Base-by-base conservation (phyloP, 2,113 vertebrate genomes). In the Tyto alba region DNA sequence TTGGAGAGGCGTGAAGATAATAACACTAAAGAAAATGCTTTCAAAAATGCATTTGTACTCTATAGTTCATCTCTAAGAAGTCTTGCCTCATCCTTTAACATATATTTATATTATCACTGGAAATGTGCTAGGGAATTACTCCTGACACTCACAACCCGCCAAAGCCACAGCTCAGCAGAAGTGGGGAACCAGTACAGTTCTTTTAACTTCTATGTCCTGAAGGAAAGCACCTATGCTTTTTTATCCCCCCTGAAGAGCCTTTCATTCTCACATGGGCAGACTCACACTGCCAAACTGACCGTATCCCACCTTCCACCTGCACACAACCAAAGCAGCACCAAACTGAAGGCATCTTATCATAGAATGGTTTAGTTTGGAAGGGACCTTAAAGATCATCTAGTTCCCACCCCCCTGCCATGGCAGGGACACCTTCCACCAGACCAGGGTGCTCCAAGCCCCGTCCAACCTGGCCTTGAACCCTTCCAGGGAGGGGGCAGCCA, bases 1-100 rank as follows among this genome's bases (percentile, higher is more conserved):
- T 0, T 9, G n/a, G 50, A 45, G 23, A 9, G 14, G 20, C 20
- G 32, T 53, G 36, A 82, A 73, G 10, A 23, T 0, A 5, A 3
- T 3, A 56, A 76, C 22, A 3, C 10, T 21, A 7, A 34, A 76
- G 40, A 45, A 89, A 83, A 66, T 0, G 10, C 10, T 25, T 30
- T 10, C 22, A 29, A 60, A 66, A 76, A 41, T 1, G 9, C 22
- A 25, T 26, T n/a, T 38, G 10, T 20, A 29, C 18, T 20, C 29
- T 13, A 3, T 6, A 7, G 21, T 62, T 66, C 19, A 40, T 6
- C 23, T 34, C 19, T 23, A 62, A 38, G 30, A 57, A 17, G 21
- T 10, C 47, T 15, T 48, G 18, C 15, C 13, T 85, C 45, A 27
- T 8, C 10, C 16, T 69, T 48, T 36, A 48, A 48, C 7, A 4